phyloP scores from a whole-genome alignment of 92 coral and sea anemone genomes.

The Diadumene lineata region DNA sequence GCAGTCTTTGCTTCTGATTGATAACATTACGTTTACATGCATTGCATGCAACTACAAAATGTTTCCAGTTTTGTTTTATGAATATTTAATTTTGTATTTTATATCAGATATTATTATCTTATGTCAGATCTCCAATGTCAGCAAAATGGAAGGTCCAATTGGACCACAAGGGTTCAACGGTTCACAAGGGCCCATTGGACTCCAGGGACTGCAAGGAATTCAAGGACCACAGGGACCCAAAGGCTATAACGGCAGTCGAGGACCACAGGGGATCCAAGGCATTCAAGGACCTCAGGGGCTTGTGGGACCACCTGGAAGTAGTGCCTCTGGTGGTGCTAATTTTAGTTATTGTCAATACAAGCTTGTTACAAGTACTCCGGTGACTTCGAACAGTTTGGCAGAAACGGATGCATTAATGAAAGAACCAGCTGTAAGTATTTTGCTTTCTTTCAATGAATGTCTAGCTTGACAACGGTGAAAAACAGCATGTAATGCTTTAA shows the following conservation, averaged over 20 bases:
- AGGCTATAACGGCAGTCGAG: conserved; percentile 46
- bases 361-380: conserved; percentile 23
- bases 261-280: conserved; percentile 35
- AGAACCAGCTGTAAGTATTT: conserved; percentile 25
- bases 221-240: conserved; percentile 41
- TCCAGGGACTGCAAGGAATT: conserved; percentile 41
- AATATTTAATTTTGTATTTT: not conserved
- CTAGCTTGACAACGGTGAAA: no score
- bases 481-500: no score
- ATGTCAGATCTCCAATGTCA: conserved; percentile 16
- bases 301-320: conserved; percentile 8
- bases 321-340: conserved; percentile 29
- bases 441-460: no score
- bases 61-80: no score
- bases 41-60: no score
- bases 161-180: conserved; percentile 43
- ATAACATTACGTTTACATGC: no score
- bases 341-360: conserved; percentile 33
- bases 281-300: conserved; percentile 16
- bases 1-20: no score
- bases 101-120: not conserved
- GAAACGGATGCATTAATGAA: conserved; percentile 5
- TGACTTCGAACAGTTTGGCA: conserved; percentile 11
- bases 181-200: conserved; percentile 49
- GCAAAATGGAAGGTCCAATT: conserved; percentile 22